Base-by-base conservation (phyloP, 2,797 vertebrate species). In the Emys orbicularis region DNA sequence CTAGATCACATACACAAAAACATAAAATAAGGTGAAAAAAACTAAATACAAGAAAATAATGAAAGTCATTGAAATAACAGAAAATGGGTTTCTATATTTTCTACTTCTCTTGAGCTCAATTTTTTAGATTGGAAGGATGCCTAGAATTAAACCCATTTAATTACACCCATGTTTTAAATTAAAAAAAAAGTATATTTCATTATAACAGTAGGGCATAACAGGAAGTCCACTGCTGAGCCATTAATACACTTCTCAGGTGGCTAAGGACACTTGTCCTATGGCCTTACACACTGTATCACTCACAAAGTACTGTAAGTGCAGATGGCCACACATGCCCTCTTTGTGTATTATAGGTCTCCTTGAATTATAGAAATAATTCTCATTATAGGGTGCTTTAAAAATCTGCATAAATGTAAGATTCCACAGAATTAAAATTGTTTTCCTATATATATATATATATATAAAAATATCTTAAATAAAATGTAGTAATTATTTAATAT, bases 111-210 rank as follows among this genome's bases (percentile, higher is more conserved):
- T 34, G 11, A n/a, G 34, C 50, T 80, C 79, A 37, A 37, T 80
- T 61, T 31, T 81, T 85, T 52, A 83, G 41, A 19, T 54, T 59
- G 37, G 23, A 87, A 90, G 84, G 8, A 9, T 29, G 10, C 11
- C 29, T 6, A 49, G 59, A 92, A 76, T 79, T n/a, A 88, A 89
- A 94, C 7, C 6, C 47, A 3, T 23, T 93, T 87, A 54, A 86
- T 81, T 79, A 61, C 80, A 12, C 61, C 27, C 13, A 54, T 5
- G 9, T 72, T 90, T 85, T 4, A 84, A 88, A 90, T 23, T n/a
- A 27, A 47, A 47, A 23, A 12, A 23, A 44, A 86, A 74, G 44
- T 12, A 15, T 31, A 50, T 19, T 82, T 57, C 88, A 49, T 2
- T 79, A 16, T 27, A 25, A 57, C 6, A 94, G 8, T 6, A 86